Evolutionary conservation across 37 sponge, comb jelly and placozoan species (phyloP).

Genomic region (Spongilla lacustris): DNA sequence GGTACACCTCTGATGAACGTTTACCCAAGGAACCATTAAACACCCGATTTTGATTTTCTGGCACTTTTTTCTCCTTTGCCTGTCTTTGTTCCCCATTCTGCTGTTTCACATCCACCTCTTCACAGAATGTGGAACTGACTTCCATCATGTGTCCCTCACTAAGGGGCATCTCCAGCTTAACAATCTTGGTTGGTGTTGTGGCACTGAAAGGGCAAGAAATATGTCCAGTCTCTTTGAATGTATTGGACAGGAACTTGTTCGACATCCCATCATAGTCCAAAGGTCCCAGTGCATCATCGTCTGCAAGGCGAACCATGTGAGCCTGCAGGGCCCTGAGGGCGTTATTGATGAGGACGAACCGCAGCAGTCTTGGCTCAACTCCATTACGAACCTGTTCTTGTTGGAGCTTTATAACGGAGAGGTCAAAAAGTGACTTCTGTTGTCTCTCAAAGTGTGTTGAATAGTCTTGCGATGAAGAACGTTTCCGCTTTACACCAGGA

Average conservation of each 20-base stretch:
- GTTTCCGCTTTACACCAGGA: slow-evolving; percentile 42
- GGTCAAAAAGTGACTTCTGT: slow-evolving; percentile 60
- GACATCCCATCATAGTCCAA: slow-evolving; percentile 6
- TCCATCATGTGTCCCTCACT: background rate
- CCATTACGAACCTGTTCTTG: slow-evolving; percentile 67
- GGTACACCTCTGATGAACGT: background rate
- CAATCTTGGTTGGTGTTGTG: slow-evolving; percentile 48
- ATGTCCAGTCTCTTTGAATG: slow-evolving; percentile 46
- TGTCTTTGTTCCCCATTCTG: background rate
- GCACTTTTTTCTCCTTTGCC: background rate
- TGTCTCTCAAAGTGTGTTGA: slow-evolving; percentile 52
- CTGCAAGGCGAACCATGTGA: slow-evolving; percentile 30
- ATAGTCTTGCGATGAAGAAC: slow-evolving; percentile 29
- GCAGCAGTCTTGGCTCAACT: slow-evolving; percentile 64
- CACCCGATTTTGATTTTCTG: background rate
- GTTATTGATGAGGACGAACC: slow-evolving; percentile 80
- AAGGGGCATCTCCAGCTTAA: slow-evolving; percentile 14
- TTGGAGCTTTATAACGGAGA: slow-evolving; percentile 72
- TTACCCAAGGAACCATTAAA: background rate
- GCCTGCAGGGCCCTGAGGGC: slow-evolving; percentile 57
- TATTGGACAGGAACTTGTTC: slow-evolving; percentile 42
- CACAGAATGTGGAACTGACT: background rate
- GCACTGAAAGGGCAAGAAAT: slow-evolving; percentile 26
- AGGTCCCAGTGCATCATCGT: background rate
- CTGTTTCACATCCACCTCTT: background rate